These are phyloP conservation scores for Argopecten irradians DNA, from an alignment of 1,140 invertebrate genomes.

Conservation along the genomic window DNA sequence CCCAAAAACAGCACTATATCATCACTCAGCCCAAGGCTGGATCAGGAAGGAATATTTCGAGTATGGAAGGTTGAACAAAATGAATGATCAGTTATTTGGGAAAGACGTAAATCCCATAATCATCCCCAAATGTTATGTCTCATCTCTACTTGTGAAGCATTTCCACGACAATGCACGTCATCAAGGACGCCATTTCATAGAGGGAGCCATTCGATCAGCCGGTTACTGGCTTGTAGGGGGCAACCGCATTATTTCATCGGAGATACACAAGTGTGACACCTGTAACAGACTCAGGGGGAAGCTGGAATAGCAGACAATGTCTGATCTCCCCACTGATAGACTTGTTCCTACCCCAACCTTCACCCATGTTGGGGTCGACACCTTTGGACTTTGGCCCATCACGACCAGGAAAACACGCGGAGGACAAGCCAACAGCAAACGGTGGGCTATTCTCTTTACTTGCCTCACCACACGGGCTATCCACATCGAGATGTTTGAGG, in stretches of 20 bases:
- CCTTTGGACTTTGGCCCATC: constrained; percentile 39
- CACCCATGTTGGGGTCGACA: constrained; percentile 51
- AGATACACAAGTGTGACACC: constrained; percentile 26
- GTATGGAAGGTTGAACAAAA: no score
- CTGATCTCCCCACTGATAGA: constrained; percentile 54
- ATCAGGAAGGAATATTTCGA: constrained; percentile 41
- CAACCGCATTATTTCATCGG: constrained; percentile 17
- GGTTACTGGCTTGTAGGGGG: constrained; percentile 49
- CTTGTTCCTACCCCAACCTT: constrained; percentile 49
- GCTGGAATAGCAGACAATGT: constrained; percentile 49
- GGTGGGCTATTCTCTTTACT: constrained; percentile 60
- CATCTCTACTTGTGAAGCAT: not conserved
- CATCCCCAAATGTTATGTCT: not conserved
- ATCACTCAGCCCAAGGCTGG: constrained; percentile 35
- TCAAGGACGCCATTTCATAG: constrained; percentile 30
- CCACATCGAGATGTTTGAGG: constrained; percentile 61
- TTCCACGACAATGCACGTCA: constrained; percentile 29
- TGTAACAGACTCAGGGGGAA: constrained; percentile 36
- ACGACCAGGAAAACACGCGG: constrained; percentile 9
- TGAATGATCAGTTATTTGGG: no score
- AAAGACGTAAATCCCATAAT: not conserved
- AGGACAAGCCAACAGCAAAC: constrained; percentile 33
- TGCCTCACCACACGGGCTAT: constrained; percentile 53
- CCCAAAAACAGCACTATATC: constrained; percentile 17
- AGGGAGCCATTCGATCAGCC: constrained; percentile 35